Conservation (phyloP, 2,113 vertebrate species). For the Octodon degus region DNA sequence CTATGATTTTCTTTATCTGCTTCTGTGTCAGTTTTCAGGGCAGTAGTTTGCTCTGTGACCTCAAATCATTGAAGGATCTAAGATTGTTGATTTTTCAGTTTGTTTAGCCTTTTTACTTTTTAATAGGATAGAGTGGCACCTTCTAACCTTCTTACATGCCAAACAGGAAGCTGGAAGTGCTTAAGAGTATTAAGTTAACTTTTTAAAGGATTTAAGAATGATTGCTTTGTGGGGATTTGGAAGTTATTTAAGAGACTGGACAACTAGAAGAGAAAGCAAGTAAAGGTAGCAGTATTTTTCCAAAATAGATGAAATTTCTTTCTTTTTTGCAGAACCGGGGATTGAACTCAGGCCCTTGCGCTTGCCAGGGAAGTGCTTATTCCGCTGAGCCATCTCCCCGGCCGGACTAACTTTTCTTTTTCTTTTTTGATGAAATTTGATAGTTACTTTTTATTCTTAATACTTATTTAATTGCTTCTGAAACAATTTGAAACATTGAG, state of each 20-base stretch:
- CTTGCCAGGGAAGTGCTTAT: too few relatives aligned
- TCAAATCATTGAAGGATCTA: neutral
- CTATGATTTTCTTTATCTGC: neutral
- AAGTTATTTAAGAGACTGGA: neutral
- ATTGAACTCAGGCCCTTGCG: too few relatives aligned
- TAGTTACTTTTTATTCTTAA: neutral
- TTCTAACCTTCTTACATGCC: neutral
- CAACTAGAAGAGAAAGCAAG: neutral
- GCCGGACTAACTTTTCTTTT: too few relatives aligned
- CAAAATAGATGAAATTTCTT: slow-evolving; percentile 28
- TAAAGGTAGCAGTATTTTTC: neutral
- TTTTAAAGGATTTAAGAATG: neutral
- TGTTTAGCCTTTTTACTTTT: slow-evolving; percentile 10
- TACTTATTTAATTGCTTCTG: neutral
- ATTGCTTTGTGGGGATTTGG: slow-evolving; percentile 25
- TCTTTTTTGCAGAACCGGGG: too few relatives aligned
- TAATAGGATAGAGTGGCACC: neutral
- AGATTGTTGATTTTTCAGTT: slow-evolving; percentile 17
- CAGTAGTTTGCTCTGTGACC: neutral
- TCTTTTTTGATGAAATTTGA: slow-evolving; percentile 7
- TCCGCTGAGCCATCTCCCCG: too few relatives aligned
- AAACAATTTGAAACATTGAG: neutral
- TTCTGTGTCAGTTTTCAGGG: neutral
- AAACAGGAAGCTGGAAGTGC: neutral
- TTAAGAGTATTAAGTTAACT: slow-evolving; percentile 20